These are phyloP conservation scores for Microctonus brassicae DNA, from an alignment of 2,888 invertebrate species.

Conservation along the genomic window DNA sequence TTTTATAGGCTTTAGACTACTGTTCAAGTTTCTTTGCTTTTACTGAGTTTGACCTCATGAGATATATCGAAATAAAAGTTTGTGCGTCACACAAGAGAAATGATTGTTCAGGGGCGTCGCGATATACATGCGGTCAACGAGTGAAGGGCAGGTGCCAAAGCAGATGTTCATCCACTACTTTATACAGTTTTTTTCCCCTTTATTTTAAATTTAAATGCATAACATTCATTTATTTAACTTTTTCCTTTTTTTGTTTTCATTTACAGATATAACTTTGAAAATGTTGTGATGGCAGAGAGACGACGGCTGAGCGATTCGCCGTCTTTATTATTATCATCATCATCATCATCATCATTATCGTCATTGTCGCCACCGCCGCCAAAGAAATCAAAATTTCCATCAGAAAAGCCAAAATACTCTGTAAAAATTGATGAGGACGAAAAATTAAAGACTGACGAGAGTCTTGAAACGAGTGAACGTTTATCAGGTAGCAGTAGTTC, in stretches of 20 bases:
- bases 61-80: neutral
- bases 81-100: neutral
- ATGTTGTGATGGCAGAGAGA: slow-evolving; percentile 66
- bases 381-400: slow-evolving; percentile 25
- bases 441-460: slow-evolving; percentile 31
- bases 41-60: neutral
- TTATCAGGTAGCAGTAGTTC: slow-evolving; percentile 30
- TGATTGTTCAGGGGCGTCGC: slow-evolving; percentile 22
- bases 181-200: slow-evolving; percentile 2
- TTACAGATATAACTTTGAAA: slow-evolving; percentile 48
- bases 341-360: neutral
- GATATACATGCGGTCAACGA: slow-evolving; percentile 13
- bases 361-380: slow-evolving; percentile 21
- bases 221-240: no score
- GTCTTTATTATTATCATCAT: slow-evolving; percentile 49
- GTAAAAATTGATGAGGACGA: slow-evolving; percentile 29
- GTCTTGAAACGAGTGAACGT: slow-evolving; percentile 32
- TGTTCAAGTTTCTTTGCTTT: slow-evolving; percentile 7
- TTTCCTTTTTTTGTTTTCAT: slow-evolving; percentile 25
- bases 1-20: neutral
- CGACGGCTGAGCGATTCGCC: slow-evolving; percentile 58
- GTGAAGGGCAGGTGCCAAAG: slow-evolving; percentile 43
- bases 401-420: neutral
- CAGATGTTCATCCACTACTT: slow-evolving; percentile 41
- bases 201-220: no score